Evolutionary conservation across 1,140 invertebrate species (phyloP).

Genomic region (Geopemphigus sp.): DNA sequence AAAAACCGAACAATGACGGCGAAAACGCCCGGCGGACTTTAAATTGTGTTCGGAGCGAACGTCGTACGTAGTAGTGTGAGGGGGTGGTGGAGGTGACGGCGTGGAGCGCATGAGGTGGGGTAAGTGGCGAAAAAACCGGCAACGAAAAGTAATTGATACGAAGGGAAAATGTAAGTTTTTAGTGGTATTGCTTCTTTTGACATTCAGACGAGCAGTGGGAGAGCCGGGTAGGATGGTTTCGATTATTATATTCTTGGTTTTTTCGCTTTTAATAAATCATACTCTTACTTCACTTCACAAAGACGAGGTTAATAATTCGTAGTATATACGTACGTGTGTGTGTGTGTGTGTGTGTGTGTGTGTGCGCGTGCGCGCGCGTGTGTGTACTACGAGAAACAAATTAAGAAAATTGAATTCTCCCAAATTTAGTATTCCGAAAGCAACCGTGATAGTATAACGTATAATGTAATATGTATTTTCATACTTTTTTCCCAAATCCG

Average conservation of each 20-base stretch:
- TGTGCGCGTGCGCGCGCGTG: neutral
- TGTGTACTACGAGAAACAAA: constrained; percentile 8
- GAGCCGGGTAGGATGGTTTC: neutral
- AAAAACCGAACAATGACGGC: constrained; percentile 49
- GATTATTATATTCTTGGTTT: constrained; percentile 37
- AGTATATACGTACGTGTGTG: neutral
- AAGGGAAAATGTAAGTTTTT: constrained; percentile 45
- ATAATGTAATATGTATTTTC: too few relatives aligned
- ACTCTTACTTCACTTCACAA: constrained; percentile 38
- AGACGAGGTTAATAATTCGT: constrained; percentile 24
- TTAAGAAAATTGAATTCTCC: constrained; percentile 37
- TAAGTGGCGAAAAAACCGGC: constrained; percentile 46
- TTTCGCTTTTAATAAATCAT: constrained; percentile 45
- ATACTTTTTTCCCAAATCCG: neutral
- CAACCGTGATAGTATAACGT: neutral
- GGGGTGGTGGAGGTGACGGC: too few relatives aligned
- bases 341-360: neutral
- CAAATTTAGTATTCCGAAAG: neutral
- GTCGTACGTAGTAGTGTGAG: too few relatives aligned
- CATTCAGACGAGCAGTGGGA: neutral
- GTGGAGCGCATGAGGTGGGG: neutral
- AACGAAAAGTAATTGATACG: constrained; percentile 48
- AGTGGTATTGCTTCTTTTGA: constrained; percentile 49
- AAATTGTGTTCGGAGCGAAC: constrained; percentile 40
- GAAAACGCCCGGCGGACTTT: constrained; percentile 49